Conservation (phyloP, 1,140 invertebrate species). For the Gryllus bimaculatus region DNA sequence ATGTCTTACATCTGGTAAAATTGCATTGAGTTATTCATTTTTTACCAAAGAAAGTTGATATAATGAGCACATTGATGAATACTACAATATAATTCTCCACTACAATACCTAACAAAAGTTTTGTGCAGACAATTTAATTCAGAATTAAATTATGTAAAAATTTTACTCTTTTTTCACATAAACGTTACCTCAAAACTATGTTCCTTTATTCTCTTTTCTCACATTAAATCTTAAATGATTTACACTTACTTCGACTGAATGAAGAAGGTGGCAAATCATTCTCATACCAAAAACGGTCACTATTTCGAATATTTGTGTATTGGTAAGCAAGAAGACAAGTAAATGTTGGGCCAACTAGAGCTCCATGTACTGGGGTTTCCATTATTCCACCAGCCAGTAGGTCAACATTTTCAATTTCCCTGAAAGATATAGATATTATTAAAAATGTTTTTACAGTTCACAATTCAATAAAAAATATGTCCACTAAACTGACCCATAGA, state of each 20-base stretch:
- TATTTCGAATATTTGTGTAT: slow-evolving; percentile 65
- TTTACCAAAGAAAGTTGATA: too few species aligned
- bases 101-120: too few species aligned
- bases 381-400: slow-evolving; percentile 74
- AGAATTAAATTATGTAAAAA: too few species aligned
- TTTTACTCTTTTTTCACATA: too few species aligned
- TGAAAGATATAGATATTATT: slow-evolving; percentile 27
- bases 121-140: too few species aligned
- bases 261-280: slow-evolving; percentile 87
- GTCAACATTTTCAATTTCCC: slow-evolving; percentile 72
- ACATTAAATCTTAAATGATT: too few species aligned
- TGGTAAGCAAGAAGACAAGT: slow-evolving; percentile 74
- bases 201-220: too few species aligned
- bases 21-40: too few species aligned
- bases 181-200: too few species aligned
- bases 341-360: slow-evolving; percentile 77
- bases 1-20: too few species aligned
- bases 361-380: slow-evolving; percentile 68
- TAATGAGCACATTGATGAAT: too few species aligned
- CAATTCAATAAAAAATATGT: neutral
- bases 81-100: too few species aligned
- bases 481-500: slow-evolving; percentile 45
- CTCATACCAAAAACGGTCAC: slow-evolving; percentile 92
- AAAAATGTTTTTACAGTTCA: neutral
- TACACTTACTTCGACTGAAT: slow-evolving; percentile 45